A percentile compares a stretch with the other conserved stretches of the same genome.
Evolutionary conservation across 1,140 invertebrate genomes (phyloP).

Genomic region (Drosophila littoralis): DNA sequence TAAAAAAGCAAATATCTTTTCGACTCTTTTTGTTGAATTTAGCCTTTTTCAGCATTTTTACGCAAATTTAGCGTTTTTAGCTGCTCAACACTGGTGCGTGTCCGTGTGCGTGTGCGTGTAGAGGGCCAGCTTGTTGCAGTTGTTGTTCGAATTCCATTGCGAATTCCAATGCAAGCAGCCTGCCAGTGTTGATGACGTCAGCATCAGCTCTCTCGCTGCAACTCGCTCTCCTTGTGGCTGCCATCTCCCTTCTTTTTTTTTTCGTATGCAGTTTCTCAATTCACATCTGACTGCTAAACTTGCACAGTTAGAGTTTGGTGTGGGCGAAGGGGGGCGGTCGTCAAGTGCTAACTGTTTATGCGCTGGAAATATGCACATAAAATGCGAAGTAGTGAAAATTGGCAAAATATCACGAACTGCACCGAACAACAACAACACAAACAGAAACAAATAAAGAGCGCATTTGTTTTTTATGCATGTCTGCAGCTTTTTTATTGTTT

Average conservation of each 20-base stretch:
- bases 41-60: neutral
- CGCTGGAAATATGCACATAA: constrained; percentile 57
- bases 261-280: constrained; percentile 49
- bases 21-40: too few relatives aligned
- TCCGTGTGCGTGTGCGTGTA: constrained; percentile 1
- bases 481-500: constrained; percentile 38
- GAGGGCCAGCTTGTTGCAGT: constrained; percentile 9
- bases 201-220: constrained; percentile 7
- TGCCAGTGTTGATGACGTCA: constrained; percentile 53
- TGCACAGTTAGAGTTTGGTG: neutral
- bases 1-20: neutral
- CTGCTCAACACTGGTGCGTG: neutral
- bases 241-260: neutral
- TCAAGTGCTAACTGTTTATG: constrained; percentile 61
- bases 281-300: constrained; percentile 45
- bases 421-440: constrained; percentile 17
- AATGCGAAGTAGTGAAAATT: constrained; percentile 58
- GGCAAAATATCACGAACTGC: constrained; percentile 70
- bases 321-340: neutral
- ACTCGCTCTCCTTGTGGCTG: neutral
- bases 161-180: constrained; percentile 34
- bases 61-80: neutral
- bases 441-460: constrained; percentile 47
- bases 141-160: constrained; percentile 23
- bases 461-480: constrained; percentile 16